Percentiles rank a stretch among this genome's conserved stretches.
phyloP scores from a whole-genome alignment of 2,797 vertebrate species.

The Sebastiscus albofasciatus region DNA sequence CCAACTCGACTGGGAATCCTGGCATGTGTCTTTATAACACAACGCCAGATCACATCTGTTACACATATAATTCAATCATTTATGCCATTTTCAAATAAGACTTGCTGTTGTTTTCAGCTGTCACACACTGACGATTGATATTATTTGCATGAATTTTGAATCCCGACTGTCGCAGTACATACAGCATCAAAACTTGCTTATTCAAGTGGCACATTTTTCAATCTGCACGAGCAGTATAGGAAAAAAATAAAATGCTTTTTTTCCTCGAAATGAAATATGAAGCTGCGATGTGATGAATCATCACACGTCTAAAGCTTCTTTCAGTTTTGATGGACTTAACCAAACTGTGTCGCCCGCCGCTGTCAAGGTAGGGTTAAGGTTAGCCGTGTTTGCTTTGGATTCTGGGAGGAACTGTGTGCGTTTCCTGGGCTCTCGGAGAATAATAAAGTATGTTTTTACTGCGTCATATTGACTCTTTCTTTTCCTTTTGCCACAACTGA shows the following conservation, averaged over 20 bases:
- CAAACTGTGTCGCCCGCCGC: slow-evolving; percentile 40
- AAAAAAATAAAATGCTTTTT: not conserved
- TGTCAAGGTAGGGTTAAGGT: slow-evolving; percentile 52
- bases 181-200: not conserved
- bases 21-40: too few species aligned
- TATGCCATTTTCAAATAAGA: slow-evolving; percentile 10
- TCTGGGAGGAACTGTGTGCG: slow-evolving; percentile 14
- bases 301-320: slow-evolving; percentile 12
- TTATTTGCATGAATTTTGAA: not conserved
- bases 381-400: slow-evolving; percentile 69
- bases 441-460: slow-evolving; percentile 72
- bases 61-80: slow-evolving; percentile 6
- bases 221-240: not conserved
- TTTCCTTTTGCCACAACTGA: slow-evolving; percentile 48
- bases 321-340: slow-evolving; percentile 46
- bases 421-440: slow-evolving; percentile 47
- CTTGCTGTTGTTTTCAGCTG: slow-evolving; percentile 9
- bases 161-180: not conserved
- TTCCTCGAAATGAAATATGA: slow-evolving; percentile 18
- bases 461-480: slow-evolving; percentile 38
- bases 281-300: slow-evolving; percentile 39
- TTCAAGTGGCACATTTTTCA: slow-evolving; percentile 13
- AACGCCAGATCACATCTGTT: too few species aligned
- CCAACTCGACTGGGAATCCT: too few species aligned
- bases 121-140: not conserved